Base-by-base conservation (phyloP, 2,797 vertebrate genomes). In the Chelidonichthys spinosus region DNA sequence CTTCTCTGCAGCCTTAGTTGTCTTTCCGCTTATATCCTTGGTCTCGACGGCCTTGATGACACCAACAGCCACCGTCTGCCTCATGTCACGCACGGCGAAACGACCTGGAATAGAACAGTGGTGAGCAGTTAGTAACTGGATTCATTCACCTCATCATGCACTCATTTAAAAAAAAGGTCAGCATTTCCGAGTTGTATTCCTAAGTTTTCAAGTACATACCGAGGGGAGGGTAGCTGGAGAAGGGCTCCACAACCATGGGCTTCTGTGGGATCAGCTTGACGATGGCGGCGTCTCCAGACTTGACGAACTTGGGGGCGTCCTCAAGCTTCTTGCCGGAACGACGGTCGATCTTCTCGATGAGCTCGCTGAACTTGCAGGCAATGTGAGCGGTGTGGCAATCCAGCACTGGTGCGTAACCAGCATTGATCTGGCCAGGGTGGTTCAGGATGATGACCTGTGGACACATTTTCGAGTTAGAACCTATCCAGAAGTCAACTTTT, bases 321-420 rank as follows among this genome's bases (percentile, higher is more conserved):
- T 96, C 95, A 50, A 95, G 87, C 79, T 94, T 94, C 89, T 95
- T 95, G 72, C 95, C 95, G 2, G 95, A 95, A 82, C 95, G 94
- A 65, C 95, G 95, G 84, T 96, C 95, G 2, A 96, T 96, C 90
- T 96, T 96, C 87, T 96, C 95, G 46, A 93, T 94, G 42, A 96
- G 93, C 81, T 96, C 95, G 0, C 82, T 83, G 87, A 95, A 96
- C 84, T 95, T 95, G 90, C 94, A 95, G 85, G 95, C 94, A 11
- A 95, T 95, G 88, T 95, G 94, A 84, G 94, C 93, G 0, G 94
- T 95, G 76, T 95, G 94, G 78, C 94, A 95, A 44, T 95, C 94
- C 72, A 95, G 88, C 59, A 95, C 94, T 0, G 95, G 95, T 18
- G 95, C 92, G 10, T 95, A 95, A 11, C 95, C 95, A 53, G 90